phyloP scores from a whole-genome alignment of 64 coral and sea anemone genomes.

The Stichodactyla mertensii region DNA sequence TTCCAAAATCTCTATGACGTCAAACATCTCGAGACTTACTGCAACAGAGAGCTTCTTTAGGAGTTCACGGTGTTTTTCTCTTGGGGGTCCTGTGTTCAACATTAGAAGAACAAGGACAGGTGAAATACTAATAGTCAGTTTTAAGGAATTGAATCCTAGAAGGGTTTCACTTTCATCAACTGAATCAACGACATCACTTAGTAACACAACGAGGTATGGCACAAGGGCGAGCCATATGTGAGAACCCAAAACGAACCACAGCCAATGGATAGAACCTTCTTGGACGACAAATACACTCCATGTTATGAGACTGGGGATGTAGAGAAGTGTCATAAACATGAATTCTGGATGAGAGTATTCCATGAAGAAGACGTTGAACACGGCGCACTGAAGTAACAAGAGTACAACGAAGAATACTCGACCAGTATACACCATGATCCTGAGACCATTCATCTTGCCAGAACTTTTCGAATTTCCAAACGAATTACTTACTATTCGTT shows the following conservation, averaged over 20 bases:
- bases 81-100: not conserved
- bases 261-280: not conserved
- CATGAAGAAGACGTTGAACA: not conserved
- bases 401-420: not conserved
- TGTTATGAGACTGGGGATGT: not conserved
- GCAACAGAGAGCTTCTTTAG: not conserved
- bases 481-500: no score
- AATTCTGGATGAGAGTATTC: not conserved
- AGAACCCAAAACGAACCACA: not conserved
- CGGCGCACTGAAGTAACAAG: not conserved
- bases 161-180: not conserved
- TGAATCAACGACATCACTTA: not conserved
- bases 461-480: not conserved
- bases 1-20: not conserved
- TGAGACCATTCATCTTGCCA: not conserved
- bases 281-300: not conserved
- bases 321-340: not conserved
- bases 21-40: not conserved
- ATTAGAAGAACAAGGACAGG: conserved; percentile 11
- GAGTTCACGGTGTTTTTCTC: not conserved
- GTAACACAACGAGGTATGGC: not conserved
- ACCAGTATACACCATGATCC: not conserved
- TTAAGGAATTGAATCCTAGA: not conserved
- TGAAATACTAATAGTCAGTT: not conserved
- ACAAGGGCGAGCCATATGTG: not conserved